These are phyloP conservation scores for Maniola hyperantus DNA, from an alignment of 2,888 invertebrate species.

Conservation along the genomic window DNA sequence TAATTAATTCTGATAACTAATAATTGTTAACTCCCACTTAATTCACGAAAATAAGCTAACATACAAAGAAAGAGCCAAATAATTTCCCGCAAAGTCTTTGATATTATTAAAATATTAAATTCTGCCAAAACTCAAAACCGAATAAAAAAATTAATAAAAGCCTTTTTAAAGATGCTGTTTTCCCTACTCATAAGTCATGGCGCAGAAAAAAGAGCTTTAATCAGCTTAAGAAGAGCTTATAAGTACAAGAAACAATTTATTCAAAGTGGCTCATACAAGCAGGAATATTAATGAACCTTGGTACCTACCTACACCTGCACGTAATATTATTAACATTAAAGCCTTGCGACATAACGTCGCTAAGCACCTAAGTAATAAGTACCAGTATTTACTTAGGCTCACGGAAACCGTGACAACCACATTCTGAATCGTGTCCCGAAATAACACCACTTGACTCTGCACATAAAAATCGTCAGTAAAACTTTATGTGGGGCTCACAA, in stretches of 20 bases:
- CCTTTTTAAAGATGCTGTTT: neutral
- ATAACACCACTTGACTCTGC: constrained; percentile 39
- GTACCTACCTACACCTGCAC: neutral
- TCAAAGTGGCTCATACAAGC: neutral
- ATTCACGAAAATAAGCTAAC: too few species aligned
- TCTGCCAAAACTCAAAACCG: neutral
- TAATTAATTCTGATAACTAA: too few species aligned
- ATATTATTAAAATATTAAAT: neutral
- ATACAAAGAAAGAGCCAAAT: neutral
- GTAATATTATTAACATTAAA: neutral
- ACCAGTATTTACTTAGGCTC: constrained; percentile 2
- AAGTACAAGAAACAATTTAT: neutral
- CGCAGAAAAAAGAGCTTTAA: neutral
- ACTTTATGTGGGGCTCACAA: constrained; percentile 33
- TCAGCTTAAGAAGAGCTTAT: neutral
- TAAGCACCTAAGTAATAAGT: neutral
- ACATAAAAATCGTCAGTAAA: constrained; percentile 50
- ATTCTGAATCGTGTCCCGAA: constrained; percentile 34
- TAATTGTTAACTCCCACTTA: too few species aligned
- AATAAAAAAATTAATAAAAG: neutral
- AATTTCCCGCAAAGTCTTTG: neutral
- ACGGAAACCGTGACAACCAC: constrained; percentile 18
- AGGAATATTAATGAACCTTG: neutral
- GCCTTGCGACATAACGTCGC: neutral
- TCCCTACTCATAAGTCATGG: neutral